Evolutionary conservation across 2,113 vertebrate species (phyloP).

Genomic region (Myanophis thanlyinensis): DNA sequence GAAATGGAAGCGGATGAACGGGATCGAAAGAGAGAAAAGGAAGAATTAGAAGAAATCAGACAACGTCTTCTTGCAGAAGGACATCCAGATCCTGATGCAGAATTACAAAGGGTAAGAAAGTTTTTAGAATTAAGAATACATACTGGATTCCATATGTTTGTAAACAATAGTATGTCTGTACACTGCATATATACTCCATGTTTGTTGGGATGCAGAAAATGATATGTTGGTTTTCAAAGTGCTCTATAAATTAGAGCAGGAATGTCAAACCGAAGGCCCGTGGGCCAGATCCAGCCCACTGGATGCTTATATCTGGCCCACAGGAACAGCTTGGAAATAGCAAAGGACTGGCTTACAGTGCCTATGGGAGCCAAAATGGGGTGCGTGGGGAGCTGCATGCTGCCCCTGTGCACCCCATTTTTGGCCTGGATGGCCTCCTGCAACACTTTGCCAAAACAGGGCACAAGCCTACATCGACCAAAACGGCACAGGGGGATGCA

Average conservation of each 20-base stretch:
- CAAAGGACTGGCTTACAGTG: too few relatives aligned
- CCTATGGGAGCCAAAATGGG: too few relatives aligned
- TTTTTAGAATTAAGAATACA: background rate
- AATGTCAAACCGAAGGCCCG: too few relatives aligned
- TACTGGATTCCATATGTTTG: background rate
- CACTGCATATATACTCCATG: background rate
- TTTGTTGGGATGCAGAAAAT: background rate
- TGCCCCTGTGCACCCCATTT: too few relatives aligned
- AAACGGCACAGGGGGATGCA: too few relatives aligned
- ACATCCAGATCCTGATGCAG: conserved; percentile 96
- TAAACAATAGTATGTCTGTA: background rate
- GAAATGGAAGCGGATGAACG: conserved; percentile 98
- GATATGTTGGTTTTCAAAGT: background rate
- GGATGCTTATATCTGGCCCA: too few relatives aligned
- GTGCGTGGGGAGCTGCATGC: too few relatives aligned
- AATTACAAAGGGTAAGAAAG: conserved; percentile 89
- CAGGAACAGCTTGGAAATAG: too few relatives aligned
- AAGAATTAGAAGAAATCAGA: conserved; percentile 96
- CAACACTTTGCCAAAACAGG: too few relatives aligned
- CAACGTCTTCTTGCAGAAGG: conserved; percentile 96
- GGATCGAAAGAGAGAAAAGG: conserved; percentile 96
- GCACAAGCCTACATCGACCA: too few relatives aligned
- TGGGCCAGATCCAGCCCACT: too few relatives aligned
- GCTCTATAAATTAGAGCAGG: background rate
- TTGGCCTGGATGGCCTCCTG: too few relatives aligned